A percentile compares a stretch with the other conserved stretches of the same genome.
These are phyloP conservation scores for Etheostoma nigrum DNA, from an alignment of 2,797 vertebrate species.

Conservation along the genomic window DNA sequence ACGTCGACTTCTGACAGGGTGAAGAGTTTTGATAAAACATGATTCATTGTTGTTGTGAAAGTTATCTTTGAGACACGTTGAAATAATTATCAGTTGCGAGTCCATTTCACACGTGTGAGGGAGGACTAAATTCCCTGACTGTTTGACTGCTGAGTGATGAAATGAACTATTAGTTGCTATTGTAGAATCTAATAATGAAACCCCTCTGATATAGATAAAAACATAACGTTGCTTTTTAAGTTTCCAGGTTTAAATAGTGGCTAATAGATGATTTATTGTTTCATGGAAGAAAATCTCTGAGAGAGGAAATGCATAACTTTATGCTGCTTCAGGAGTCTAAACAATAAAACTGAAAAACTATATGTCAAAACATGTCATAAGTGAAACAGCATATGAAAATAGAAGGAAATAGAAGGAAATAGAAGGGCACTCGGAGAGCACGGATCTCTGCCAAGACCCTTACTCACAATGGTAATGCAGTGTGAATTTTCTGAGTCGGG, in stretches of 20 bases:
- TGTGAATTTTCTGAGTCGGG: too few relatives aligned
- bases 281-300: background rate
- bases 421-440: too few relatives aligned
- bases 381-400: background rate
- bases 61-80: constrained; percentile 1
- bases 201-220: background rate
- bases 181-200: background rate
- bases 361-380: background rate
- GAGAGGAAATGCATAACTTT: background rate
- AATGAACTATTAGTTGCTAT: background rate
- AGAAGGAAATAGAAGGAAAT: too few relatives aligned
- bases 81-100: constrained; percentile 6
- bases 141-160: constrained; percentile 5
- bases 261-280: background rate
- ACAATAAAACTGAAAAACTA: background rate
- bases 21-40: constrained; percentile 3
- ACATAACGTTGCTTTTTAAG: background rate
- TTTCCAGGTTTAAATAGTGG: background rate
- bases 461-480: too few relatives aligned
- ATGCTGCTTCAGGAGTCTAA: background rate
- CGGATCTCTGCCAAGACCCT: too few relatives aligned
- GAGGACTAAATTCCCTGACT: background rate
- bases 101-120: background rate
- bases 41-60: background rate
- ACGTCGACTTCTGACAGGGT: background rate